Conservation (phyloP, 2,113 vertebrate genomes). For the Mobula birostris region DNA sequence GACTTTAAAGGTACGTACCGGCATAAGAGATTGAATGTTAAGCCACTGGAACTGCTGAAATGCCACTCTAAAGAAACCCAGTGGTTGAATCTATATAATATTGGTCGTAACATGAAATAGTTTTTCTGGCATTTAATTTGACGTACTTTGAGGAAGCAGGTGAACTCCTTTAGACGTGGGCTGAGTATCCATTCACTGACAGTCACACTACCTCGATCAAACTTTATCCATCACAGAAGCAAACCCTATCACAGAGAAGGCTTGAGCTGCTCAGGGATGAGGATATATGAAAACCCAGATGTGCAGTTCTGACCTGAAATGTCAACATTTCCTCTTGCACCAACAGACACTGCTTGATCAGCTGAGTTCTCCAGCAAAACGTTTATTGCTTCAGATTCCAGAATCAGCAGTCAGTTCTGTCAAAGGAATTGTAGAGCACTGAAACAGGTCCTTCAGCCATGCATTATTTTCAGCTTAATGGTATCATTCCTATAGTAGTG, state of each 20-base stretch:
- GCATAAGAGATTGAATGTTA: conserved; percentile 17
- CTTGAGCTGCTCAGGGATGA: background rate
- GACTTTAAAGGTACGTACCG: conserved; percentile 5
- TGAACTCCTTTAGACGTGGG: background rate
- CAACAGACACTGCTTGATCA: no score
- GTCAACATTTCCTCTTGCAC: no score
- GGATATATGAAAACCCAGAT: no score
- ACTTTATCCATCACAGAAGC: background rate
- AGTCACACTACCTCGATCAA: background rate
- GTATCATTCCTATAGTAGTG: no score
- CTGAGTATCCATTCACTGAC: no score
- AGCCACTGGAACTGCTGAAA: conserved; percentile 13
- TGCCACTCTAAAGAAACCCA: background rate
- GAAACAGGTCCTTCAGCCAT: no score
- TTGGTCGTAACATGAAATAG: background rate
- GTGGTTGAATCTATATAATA: conserved; percentile 16
- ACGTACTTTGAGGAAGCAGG: background rate
- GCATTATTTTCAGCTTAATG: no score
- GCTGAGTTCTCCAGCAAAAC: no score
- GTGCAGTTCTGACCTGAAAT: no score
- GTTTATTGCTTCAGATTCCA: no score
- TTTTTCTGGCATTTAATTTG: background rate
- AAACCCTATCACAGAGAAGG: background rate
- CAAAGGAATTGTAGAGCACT: no score
- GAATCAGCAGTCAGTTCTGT: no score